Percentiles rank a stretch among this genome's conserved stretches.
phyloP scores from a whole-genome alignment of 2,797 vertebrate species.

The Falco peregrinus region DNA sequence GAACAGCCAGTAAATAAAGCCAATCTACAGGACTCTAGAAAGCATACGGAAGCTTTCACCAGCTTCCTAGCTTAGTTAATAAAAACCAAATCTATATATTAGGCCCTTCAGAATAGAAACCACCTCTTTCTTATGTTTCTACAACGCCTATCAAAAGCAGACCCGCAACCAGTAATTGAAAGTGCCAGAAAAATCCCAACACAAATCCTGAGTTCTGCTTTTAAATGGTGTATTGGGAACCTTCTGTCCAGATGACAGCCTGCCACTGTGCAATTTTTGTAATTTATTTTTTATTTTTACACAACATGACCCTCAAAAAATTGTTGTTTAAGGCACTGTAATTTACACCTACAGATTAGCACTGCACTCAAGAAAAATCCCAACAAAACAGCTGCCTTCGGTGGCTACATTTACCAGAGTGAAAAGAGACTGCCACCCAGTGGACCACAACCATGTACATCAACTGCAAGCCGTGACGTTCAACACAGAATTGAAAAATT shows the following conservation, averaged over 20 bases:
- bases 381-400: not conserved
- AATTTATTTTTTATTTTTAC: not conserved
- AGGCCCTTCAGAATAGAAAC: not conserved
- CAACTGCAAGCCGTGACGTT: not conserved
- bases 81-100: not conserved
- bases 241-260: not conserved
- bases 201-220: not conserved
- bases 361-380: not conserved
- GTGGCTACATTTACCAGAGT: fast-evolving
- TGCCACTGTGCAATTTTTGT: not conserved
- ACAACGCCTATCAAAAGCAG: not conserved
- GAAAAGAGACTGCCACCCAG: conserved; percentile 26
- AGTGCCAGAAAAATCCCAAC: not conserved
- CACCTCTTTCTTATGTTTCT: not conserved
- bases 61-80: not conserved
- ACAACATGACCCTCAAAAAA: not conserved
- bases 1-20: not conserved
- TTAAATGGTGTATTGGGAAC: not conserved
- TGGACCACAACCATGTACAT: not conserved
- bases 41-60: not conserved
- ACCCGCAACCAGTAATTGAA: not conserved
- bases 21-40: not conserved
- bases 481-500: not conserved
- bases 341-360: not conserved
- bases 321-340: not conserved